These are phyloP conservation scores for Poeciliopsis turrubarensis DNA, from an alignment of 2,113 vertebrate species.

Conservation along the genomic window DNA sequence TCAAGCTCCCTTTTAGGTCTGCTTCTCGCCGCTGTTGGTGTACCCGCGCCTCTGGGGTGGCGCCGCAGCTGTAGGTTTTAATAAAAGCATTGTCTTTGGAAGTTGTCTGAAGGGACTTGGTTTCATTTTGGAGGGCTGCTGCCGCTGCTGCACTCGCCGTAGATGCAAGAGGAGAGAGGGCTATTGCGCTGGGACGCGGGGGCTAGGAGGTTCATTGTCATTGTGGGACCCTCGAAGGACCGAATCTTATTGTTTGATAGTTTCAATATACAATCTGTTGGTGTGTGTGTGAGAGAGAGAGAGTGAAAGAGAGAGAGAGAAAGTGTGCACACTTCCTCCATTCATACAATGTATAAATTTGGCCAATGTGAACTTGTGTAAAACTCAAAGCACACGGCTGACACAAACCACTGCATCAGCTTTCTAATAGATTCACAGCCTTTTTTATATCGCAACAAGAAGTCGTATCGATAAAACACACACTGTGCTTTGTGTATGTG, in stretches of 20 bases:
- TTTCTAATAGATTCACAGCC: slow-evolving; percentile 23
- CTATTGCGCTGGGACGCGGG: slow-evolving; percentile 77
- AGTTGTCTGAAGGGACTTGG: slow-evolving; percentile 78
- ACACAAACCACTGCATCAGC: slow-evolving; percentile 24
- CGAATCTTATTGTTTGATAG: slow-evolving; percentile 81
- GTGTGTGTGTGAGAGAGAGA: slow-evolving; percentile 11
- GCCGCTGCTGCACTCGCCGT: slow-evolving; percentile 45
- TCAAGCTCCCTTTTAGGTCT: slow-evolving; percentile 66
- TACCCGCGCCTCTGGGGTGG: slow-evolving; percentile 69
- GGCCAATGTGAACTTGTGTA: slow-evolving; percentile 15
- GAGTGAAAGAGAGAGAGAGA: background rate
- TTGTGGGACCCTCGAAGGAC: slow-evolving; percentile 67
- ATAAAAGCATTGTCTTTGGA: slow-evolving; percentile 83
- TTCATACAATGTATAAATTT: slow-evolving; percentile 39
- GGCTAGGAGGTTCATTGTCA: slow-evolving; percentile 78
- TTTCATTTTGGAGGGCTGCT: slow-evolving; percentile 76
- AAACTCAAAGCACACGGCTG: slow-evolving; percentile 36
- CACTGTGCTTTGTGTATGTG: background rate
- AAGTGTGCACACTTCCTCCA: slow-evolving; percentile 5
- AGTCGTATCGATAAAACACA: background rate
- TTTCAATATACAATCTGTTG: slow-evolving; percentile 75
- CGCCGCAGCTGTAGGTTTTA: slow-evolving; percentile 80
- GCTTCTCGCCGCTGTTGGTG: slow-evolving; percentile 62
- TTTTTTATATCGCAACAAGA: slow-evolving; percentile 24
- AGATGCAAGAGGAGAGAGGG: slow-evolving; percentile 71